phyloP scores from a whole-genome alignment of 2,888 invertebrate species.

The Plebejus melissa region DNA sequence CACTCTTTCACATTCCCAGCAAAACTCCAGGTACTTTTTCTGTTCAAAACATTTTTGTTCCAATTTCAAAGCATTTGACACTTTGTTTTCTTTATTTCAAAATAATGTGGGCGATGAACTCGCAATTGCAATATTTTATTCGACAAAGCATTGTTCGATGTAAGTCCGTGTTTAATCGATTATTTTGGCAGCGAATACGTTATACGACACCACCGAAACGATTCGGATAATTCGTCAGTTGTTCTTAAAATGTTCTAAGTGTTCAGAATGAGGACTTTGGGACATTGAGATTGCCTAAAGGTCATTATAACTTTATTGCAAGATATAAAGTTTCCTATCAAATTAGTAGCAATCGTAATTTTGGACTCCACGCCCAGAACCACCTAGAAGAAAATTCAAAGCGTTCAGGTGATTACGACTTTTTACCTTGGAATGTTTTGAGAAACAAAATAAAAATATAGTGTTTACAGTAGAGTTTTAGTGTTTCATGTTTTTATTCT shows the following conservation, averaged over 20 bases:
- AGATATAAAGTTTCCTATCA: no score
- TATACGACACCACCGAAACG: constrained; percentile 41
- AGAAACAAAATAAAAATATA: background rate
- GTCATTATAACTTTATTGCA: no score
- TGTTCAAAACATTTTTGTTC: background rate
- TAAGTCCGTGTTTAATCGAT: constrained; percentile 71
- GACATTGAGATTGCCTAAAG: no score
- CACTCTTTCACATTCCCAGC: no score
- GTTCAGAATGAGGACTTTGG: no score
- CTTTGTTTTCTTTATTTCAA: constrained; percentile 11
- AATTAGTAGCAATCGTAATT: no score
- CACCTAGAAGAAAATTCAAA: no score
- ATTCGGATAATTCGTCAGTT: constrained; percentile 44
- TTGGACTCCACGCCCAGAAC: no score
- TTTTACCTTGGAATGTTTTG: background rate
- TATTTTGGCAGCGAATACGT: constrained; percentile 63
- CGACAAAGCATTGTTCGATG: constrained; percentile 55
- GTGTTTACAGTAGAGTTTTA: background rate
- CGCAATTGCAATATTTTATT: constrained; percentile 32
- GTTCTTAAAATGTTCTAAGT: background rate
- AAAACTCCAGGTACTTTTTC: background rate
- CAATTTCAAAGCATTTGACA: constrained; percentile 7
- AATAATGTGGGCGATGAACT: constrained; percentile 34
- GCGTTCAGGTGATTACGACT: no score
- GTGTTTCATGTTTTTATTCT: background rate